A percentile compares a stretch with the other conserved stretches of the same genome.
Evolutionary conservation across 1,140 invertebrate species (phyloP).

Genomic region (Hyles vespertilio): DNA sequence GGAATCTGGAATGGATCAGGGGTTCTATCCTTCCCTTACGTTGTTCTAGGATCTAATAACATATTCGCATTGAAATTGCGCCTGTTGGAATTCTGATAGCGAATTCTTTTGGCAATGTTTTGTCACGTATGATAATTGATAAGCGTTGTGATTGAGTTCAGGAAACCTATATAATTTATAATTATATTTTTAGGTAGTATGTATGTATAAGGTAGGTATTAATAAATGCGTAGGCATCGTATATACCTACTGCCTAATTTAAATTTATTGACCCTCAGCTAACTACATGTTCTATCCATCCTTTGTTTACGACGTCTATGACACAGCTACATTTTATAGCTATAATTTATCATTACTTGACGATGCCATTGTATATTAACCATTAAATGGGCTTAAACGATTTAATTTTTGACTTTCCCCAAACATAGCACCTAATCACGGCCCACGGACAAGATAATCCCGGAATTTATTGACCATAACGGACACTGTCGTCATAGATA

Average conservation of each 20-base stretch:
- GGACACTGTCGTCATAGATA: conserved; percentile 57
- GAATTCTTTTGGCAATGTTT: too few relatives aligned
- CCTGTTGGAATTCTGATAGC: too few relatives aligned
- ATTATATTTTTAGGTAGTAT: too few relatives aligned
- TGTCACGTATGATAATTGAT: too few relatives aligned
- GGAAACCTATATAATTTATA: too few relatives aligned
- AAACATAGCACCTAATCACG: conserved; percentile 59
- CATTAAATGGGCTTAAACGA: conserved; percentile 64
- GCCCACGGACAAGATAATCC: conserved; percentile 69
- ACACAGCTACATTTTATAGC: conserved; percentile 16
- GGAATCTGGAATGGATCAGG: conserved; percentile 54
- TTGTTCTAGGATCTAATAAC: too few relatives aligned
- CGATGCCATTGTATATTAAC: conserved; percentile 40
- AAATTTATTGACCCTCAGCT: conserved; percentile 8
- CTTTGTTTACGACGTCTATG: conserved; percentile 15
- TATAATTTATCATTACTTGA: conserved; percentile 37
- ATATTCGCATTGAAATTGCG: too few relatives aligned
- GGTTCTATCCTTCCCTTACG: conserved; percentile 11
- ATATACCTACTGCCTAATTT: conserved; percentile 1
- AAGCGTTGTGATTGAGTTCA: too few relatives aligned
- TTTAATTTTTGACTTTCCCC: conserved; percentile 69
- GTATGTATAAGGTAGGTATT: too few relatives aligned
- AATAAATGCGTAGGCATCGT: too few relatives aligned
- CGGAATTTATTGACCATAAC: conserved; percentile 68
- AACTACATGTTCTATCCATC: conserved; percentile 7